Evolutionary conservation across 1,140 invertebrate genomes (phyloP), one percentile per base, ranked within the genome.

Genomic region (Leguminivora glycinivorella): DNA sequence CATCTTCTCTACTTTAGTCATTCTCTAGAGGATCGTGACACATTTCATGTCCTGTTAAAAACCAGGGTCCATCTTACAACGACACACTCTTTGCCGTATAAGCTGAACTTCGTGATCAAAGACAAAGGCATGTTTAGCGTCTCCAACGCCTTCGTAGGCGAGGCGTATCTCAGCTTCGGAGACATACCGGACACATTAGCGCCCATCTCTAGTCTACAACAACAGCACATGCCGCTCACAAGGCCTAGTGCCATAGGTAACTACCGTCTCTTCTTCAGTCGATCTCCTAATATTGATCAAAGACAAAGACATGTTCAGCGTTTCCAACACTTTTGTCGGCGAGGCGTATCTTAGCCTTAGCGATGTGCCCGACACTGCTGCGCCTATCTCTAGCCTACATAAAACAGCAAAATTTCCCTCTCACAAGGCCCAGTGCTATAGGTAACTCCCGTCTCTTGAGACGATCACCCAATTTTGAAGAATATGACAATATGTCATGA

Each of bases 71-170:
- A n/a, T n/a, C n/a, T n/a, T n/a, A n/a, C n/a, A n/a, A n/a, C n/a
- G n/a, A n/a, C n/a, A n/a, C n/a, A n/a, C n/a, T n/a, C n/a, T n/a
- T n/a, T n/a, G n/a, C n/a, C n/a, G n/a, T n/a, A n/a, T n/a, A n/a
- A n/a, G 67, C 89, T 99, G 67, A 93, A 96, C 71, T 97, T 99
- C 81, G 96, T 97, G 74, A 92, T 99, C 0, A 99, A 99, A 92
- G 98, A 99, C 89, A 97, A 98, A 88, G 98, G 99, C 88, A 95
- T 98, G 83, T 94, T 98, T 83, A 95, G 96, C 63, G 93, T 96
- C 79, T 95, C 96, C 79, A 98, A 98, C 83, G 97, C 98, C 86
- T 98, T 98, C 92, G 95, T 98, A 75, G 98, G 97, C 6, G 98
- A 99, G 92, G 96, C 96, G 22, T 99, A 97, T 91, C 84, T 98